Evolutionary conservation across 2,113 vertebrate genomes (phyloP), one percentile per base, ranked within the genome.

Genomic region (Microtus ochrogaster): DNA sequence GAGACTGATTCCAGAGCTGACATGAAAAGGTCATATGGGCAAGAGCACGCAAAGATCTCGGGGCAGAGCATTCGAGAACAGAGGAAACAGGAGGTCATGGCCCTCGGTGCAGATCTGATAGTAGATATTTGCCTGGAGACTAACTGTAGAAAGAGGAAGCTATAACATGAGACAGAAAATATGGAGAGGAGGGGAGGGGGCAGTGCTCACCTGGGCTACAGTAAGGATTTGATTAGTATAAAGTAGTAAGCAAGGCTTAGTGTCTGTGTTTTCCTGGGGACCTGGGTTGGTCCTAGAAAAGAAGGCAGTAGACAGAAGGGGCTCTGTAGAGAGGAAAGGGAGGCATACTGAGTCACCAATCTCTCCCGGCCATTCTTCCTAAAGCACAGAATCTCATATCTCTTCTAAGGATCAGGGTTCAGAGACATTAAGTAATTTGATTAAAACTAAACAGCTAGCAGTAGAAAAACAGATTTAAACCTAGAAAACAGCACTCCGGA

Each of bases 231-330:
- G 39, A 89, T 76, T 28, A 65, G 14, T 41, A 24, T 39, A 74
- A 41, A 74, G 39, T 24, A 24, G 24, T 12, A 74, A 74, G 21
- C 72, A 10, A 74, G n/a, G 28, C 44, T 58, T 66, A 24, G 2
- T 74, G 14, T 92, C 58, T 89, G 21, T 90, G n/a, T 87, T 90
- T 97, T 91, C 68, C 68, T 74, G 74, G 65, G 11, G 7, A 26
- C 0, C 3, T 58, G 7, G 3, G 1, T 1, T 77, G 8, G 10
- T 0, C 22, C 26, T 76, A 90, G 19, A 94, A 61, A 78, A 66
- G 16, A 91, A 76, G 8, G 19, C 39, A 84, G 39, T 22, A 81
- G 41, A 95, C 22, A 11, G 36, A 66, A 14, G 13, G 91, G 63
- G 39, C 26, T 74, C 72, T 39, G 1, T 41, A 30, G 26, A 52